phyloP scores from a whole-genome alignment of 2,113 vertebrate genomes.

The Clinocottus analis region DNA sequence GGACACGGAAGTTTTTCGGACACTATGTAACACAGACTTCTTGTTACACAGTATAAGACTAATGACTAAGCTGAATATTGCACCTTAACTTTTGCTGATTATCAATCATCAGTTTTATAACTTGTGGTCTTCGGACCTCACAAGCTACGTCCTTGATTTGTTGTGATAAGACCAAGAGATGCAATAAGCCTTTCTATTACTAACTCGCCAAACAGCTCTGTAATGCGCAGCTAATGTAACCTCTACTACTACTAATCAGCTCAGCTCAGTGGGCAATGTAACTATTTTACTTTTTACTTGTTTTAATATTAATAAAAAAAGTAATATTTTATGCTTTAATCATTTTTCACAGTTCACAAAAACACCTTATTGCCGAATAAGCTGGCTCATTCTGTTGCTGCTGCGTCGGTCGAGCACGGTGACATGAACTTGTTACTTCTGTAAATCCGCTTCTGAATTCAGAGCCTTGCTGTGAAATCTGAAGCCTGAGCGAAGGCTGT shows the following conservation, averaged over 20 bases:
- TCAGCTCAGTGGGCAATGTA: background rate
- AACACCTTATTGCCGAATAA: background rate
- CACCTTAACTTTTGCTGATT: constrained; percentile 62
- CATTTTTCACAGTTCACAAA: background rate
- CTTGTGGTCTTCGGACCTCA: constrained; percentile 65
- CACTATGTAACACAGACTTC: background rate
- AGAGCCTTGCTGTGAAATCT: background rate
- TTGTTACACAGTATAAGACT: constrained; percentile 2
- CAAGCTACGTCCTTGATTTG: constrained; percentile 52
- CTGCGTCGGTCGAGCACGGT: background rate
- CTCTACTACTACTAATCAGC: background rate
- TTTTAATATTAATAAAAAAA: background rate
- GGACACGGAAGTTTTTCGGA: background rate
- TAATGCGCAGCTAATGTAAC: background rate
- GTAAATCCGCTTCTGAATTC: constrained; percentile 2
- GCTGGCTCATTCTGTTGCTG: background rate
- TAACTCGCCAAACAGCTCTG: background rate
- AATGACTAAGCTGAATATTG: constrained; percentile 49
- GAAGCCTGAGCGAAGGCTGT: background rate
- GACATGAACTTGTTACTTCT: background rate
- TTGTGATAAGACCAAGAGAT: constrained; percentile 51
- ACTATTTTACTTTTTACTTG: background rate
- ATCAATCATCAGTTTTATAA: constrained; percentile 68
- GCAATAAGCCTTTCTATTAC: constrained; percentile 31
- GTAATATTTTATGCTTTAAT: background rate